Evolutionary conservation across 2,797 vertebrate species (phyloP), one percentile per base, ranked within the genome.

Genomic region (Ctenopoma multispine): DNA sequence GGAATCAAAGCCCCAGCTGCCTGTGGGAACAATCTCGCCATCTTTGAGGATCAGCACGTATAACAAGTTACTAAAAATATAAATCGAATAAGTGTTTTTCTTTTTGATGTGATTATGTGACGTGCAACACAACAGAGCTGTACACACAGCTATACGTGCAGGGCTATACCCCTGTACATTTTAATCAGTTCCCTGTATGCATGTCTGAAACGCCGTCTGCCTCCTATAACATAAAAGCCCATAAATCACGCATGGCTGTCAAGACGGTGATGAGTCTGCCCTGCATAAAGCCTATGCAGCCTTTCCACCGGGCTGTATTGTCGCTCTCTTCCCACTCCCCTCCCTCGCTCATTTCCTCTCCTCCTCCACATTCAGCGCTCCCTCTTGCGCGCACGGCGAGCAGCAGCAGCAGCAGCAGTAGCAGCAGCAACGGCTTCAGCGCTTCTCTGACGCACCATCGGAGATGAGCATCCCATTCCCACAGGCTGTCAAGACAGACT

Each of bases 391-490:
- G 90, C 83, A 62, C 78, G 64, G 77, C 3, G 72, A 82, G 84
- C 85, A 88, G 80, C 88, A 81, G 83, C 79, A 72, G 55, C 85
- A 87, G 80, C 88, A 78, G 76, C 78, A 69, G 61, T 7, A 48
- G 55, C 80, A 43, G 68, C 80, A 82, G 80, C 82, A 40, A 20
- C 72, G 60, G 77, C 72, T 81, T 44, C 82, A 72, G 89, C 91
- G 86, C 90, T 87, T 85, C 82, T 91, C 92, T 93, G 91, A 92
- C 88, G 93, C 93, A 92, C 87, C 91, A 75, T 83, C 84, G 56
- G 81, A 81, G 87, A 90, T 84, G 87, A 90, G 89, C 90, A 88
- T 87, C 87, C 87, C 85, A 63, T 84, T 88, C 90, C 82, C 78
- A 76, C 82, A 29, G 86, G 84, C 88, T 89, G 84, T 85, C 80